Base-by-base conservation (phyloP, 2,888 invertebrate genomes). In the Tolmerus cingulatus region DNA sequence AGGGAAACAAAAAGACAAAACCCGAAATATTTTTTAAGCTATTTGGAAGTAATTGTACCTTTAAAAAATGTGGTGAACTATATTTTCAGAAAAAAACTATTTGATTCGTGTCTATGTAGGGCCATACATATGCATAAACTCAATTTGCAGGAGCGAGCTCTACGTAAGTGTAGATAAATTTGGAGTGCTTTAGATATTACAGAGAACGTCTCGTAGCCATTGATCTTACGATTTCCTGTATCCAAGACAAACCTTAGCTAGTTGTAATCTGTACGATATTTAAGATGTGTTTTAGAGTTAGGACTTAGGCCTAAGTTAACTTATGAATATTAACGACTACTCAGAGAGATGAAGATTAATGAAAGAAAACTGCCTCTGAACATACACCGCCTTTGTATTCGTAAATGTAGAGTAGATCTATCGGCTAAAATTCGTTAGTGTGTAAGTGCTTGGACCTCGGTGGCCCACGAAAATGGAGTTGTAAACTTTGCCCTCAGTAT, bases 401-500 rank as follows among this genome's bases (percentile, higher is more conserved):
- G 78, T 14, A 37, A 78, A 43, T 40, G 76, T 76, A 76, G 40
- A 27, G 19, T 74, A 30, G 27, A 74, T 19, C 34, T 8, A 76
- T 78, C 78, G 40, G 7, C 23, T 78, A 43, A 37, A 19, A 43
- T 78, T 9, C 1, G 16, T 40, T 76, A 78, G 40, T 7, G 9
- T 14, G 9, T 40, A 78, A 78, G 78, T 34, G 37, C n/a, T 76
- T 76, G 34, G 66, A 19, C 51, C 27, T 46, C 27, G 23, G 12
- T 66, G 66, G 9, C 66, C 66, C 43, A 46, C 43, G 23, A 4
- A 19, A 66, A 14, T 66, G 66, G 66, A 66, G 66, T 66, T 66
- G 66, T 66, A 66, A 66, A 66, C 66, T 66, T 76, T 16, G 76
- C 40, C n/a, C 78, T 43, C 78, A 78, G 78, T 78, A 78, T 78